Base-by-base conservation (phyloP, 2,888 invertebrate genomes). In the Drosophila austrosaltans region DNA sequence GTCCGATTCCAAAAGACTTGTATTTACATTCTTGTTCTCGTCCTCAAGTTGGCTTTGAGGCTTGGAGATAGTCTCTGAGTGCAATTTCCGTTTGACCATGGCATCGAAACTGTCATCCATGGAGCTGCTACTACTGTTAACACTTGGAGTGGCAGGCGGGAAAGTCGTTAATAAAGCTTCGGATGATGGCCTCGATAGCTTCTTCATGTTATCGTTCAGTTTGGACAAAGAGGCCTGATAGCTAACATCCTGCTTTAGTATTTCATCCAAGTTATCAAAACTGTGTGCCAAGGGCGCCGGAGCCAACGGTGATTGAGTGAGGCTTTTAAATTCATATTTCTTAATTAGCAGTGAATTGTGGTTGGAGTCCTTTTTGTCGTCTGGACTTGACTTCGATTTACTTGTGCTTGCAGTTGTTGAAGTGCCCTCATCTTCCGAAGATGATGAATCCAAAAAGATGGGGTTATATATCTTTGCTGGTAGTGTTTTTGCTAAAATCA, bases 391-490 rank as follows among this genome's bases (percentile, higher is more conserved):
- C 30, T 66, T 48, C 63, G 74, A 20, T 59, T 3, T n/a, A 28
- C 8, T 3, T 66, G 67, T n/a, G 12, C 36, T 72, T 40, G 63
- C 58, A 0, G 25, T 20, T 10, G 54, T 72, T 39, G 64, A 57
- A 0, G 25, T 22, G 10, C 53, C 53, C 42, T 76, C 83, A 58
- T 91, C 91, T n/a, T 89, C 90, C 4, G 90, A 86, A 22, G 89
- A 90, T 0, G 91, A 91, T 7, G 90, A 89, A 69, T 91, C 91
- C 32, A 91, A 71, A 71, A 90, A 91, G 20, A 91, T 91, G 8
- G 91, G 91, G 69, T 91, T 91, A 44, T 79, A 81, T 7, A 77
- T 72, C 58, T 81, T 83, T 56, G 61, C 59, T 4, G 69, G 69
- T 20, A 76, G 25, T 48, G 36, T 76, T 10, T 28, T 75, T 2